A percentile compares a stretch with the other conserved stretches of the same genome.
Conservation (phyloP, 2,113 vertebrate genomes). For the Hippolais icterina region DNA sequence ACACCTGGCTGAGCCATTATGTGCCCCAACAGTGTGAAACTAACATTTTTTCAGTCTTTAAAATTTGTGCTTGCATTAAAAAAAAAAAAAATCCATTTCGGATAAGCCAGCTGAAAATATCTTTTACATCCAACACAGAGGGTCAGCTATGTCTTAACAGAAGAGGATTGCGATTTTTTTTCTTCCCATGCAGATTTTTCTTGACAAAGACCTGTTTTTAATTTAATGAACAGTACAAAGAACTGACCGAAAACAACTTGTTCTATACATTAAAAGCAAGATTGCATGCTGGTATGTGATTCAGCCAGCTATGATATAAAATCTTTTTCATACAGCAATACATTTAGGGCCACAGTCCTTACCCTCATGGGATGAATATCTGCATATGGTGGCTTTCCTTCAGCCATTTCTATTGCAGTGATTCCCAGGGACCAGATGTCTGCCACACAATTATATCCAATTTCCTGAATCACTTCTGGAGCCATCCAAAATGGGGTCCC, state of each 20-base stretch:
- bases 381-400: slow-evolving; percentile 93
- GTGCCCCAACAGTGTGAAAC: not conserved
- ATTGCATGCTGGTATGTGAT: not conserved
- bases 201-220: not conserved
- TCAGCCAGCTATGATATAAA: not conserved
- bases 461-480: slow-evolving; percentile 96
- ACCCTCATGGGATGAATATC: slow-evolving; percentile 98
- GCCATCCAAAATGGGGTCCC: slow-evolving; percentile 98
- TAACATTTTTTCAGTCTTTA: not conserved
- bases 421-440: slow-evolving; percentile 97
- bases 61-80: not conserved
- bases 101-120: not conserved
- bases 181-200: not conserved
- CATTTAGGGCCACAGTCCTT: not conserved
- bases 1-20: not conserved
- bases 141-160: not conserved
- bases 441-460: slow-evolving; percentile 94
- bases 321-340: not conserved
- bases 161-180: not conserved
- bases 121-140: not conserved
- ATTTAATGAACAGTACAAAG: not conserved
- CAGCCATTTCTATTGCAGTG: slow-evolving; percentile 94
- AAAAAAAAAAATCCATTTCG: not conserved
- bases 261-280: not conserved
- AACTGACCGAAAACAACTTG: not conserved